Evolutionary conservation across 1,140 invertebrate genomes (phyloP).

Genomic region (Apocrypta bakeri): DNA sequence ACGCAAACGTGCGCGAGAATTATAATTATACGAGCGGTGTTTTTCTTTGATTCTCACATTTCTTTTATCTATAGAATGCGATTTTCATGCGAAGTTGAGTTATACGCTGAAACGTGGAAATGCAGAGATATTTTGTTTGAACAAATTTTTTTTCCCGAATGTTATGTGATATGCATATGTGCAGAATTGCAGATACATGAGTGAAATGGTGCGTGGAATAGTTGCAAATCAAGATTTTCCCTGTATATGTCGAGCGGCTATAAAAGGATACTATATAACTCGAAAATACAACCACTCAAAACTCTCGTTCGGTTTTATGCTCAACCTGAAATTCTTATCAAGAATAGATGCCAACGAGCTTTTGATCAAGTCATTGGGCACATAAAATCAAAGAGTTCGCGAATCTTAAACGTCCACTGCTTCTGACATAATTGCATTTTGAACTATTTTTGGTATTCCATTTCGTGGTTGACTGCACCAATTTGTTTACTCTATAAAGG

Average conservation of each 20-base stretch:
- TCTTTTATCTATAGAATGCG: too few relatives aligned
- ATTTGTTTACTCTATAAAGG: conserved; percentile 4
- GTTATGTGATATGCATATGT: not conserved
- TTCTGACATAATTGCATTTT: not conserved
- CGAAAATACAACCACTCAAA: conserved; percentile 35
- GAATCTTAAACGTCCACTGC: conserved; percentile 15
- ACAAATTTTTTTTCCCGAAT: not conserved
- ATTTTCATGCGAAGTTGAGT: not conserved
- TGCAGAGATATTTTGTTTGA: not conserved
- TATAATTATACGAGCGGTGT: not conserved
- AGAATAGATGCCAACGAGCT: conserved; percentile 5
- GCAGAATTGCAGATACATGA: not conserved
- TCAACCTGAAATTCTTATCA: conserved; percentile 33
- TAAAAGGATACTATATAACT: conserved; percentile 21
- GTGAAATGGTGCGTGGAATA: not conserved
- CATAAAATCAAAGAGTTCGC: conserved; percentile 32
- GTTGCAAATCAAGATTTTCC: not conserved
- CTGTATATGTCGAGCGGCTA: not conserved
- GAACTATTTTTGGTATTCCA: not conserved
- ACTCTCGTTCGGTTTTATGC: conserved; percentile 36
- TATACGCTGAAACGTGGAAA: not conserved
- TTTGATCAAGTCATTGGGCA: not conserved
- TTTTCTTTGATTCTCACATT: not conserved
- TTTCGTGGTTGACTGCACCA: not conserved
- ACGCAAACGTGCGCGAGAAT: not conserved